A percentile compares a stretch with the other conserved stretches of the same genome.
These are phyloP conservation scores for Cerastis leucographa DNA, from an alignment of 2,888 invertebrate genomes.

Conservation along the genomic window DNA sequence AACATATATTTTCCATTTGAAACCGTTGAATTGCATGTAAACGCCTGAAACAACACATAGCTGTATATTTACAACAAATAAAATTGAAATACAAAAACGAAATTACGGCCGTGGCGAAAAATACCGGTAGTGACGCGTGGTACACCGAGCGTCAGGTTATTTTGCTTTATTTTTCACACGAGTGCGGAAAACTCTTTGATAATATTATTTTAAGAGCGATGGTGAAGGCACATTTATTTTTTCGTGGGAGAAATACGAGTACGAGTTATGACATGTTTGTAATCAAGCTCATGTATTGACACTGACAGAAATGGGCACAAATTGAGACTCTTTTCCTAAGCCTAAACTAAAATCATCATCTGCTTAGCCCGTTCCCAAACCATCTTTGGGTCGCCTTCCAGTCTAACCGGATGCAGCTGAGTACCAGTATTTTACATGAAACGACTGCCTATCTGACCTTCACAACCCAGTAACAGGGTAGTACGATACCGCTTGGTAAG, in stretches of 20 bases:
- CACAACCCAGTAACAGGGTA: too few relatives aligned
- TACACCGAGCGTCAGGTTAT: not conserved
- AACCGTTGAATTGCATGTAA: not conserved
- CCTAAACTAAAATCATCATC: too few relatives aligned
- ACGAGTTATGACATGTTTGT: not conserved
- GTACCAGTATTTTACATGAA: too few relatives aligned
- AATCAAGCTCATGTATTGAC: not conserved
- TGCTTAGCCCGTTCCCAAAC: too few relatives aligned
- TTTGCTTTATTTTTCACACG: constrained; percentile 13
- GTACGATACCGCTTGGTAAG: too few relatives aligned
- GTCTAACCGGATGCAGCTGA: too few relatives aligned
- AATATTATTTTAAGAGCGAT: constrained; percentile 11
- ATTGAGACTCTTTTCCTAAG: not conserved
- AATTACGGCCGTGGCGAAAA: constrained; percentile 21
- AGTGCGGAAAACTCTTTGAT: constrained; percentile 17
- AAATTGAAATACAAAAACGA: constrained; percentile 18
- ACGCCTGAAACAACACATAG: constrained; percentile 4
- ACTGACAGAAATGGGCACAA: not conserved
- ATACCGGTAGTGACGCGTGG: constrained; percentile 2
- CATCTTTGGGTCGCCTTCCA: too few relatives aligned
- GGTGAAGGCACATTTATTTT: not conserved
- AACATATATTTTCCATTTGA: not conserved
- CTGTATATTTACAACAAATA: constrained; percentile 11
- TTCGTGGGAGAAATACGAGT: not conserved
- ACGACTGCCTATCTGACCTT: too few relatives aligned